Evolutionary conservation across 2,888 invertebrate species (phyloP).

Genomic region (Nesidiocoris tenuis): DNA sequence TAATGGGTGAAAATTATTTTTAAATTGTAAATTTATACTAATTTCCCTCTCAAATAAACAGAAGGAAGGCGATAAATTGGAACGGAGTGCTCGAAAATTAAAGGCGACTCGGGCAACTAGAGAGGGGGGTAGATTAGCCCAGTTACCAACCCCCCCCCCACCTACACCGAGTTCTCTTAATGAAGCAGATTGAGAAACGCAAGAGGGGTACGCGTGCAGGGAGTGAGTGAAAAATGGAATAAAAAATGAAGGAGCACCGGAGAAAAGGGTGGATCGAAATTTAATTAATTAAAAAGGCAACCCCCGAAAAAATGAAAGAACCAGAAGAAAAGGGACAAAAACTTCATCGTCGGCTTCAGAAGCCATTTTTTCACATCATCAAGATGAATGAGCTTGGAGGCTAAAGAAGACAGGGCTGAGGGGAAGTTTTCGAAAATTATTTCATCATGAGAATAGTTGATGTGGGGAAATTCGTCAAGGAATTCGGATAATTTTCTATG

Average conservation of each 20-base stretch:
- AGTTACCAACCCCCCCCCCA: not conserved
- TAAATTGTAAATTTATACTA: not conserved
- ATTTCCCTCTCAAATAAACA: not conserved
- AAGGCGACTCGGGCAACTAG: not conserved
- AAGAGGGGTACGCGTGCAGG: not conserved
- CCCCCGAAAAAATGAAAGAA: not conserved
- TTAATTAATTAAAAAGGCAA: conserved; percentile 13
- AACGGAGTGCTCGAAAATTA: not conserved
- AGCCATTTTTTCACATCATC: not conserved
- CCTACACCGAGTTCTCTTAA: too few species aligned
- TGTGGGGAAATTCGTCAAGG: too few species aligned
- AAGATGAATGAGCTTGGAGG: not conserved
- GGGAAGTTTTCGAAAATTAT: too few species aligned
- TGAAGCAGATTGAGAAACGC: not conserved
- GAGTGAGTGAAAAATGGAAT: not conserved
- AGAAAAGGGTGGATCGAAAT: conserved; percentile 4
- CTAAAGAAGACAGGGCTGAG: not conserved
- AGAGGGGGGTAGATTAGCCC: not conserved
- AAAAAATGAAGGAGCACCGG: not conserved
- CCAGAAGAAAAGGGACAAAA: not conserved
- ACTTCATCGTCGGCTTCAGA: not conserved
- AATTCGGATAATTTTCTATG: too few species aligned
- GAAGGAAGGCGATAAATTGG: not conserved
- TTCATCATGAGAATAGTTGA: too few species aligned
- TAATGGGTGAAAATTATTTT: too few species aligned